Conservation (phyloP, 2,888 invertebrate genomes). For the Vanessa cardui region DNA sequence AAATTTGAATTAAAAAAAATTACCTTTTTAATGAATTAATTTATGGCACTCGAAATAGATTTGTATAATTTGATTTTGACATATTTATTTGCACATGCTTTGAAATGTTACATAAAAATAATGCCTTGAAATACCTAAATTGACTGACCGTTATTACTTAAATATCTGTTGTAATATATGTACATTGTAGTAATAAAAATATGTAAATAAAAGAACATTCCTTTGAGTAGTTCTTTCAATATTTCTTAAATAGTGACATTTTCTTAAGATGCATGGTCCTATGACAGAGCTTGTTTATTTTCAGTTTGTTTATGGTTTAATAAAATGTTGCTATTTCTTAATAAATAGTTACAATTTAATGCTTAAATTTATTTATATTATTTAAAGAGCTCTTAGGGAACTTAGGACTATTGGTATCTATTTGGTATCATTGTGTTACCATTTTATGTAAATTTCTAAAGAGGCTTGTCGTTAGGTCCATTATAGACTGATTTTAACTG, state of each 20-base stretch:
- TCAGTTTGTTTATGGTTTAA: slow-evolving; percentile 12
- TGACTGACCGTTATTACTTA: background rate
- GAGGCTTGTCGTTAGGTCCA: slow-evolving; percentile 62
- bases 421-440: slow-evolving; percentile 56
- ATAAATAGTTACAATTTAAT: background rate
- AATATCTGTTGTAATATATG: slow-evolving; percentile 16
- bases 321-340: background rate
- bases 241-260: slow-evolving; percentile 12
- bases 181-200: slow-evolving; percentile 39
- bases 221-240: slow-evolving; percentile 66
- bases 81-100: background rate
- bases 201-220: slow-evolving; percentile 71
- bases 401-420: slow-evolving; percentile 26
- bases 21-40: too few relatives aligned
- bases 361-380: slow-evolving; percentile 7
- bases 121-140: background rate
- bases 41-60: too few relatives aligned
- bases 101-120: slow-evolving; percentile 1
- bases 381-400: background rate
- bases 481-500: slow-evolving; percentile 37
- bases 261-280: slow-evolving; percentile 16
- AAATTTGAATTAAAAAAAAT: too few relatives aligned
- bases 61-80: too few relatives aligned
- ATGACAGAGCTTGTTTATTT: slow-evolving; percentile 7
- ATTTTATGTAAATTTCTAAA: slow-evolving; percentile 59